Evolutionary conservation across 2,113 vertebrate genomes (phyloP).

Genomic region (Festucalex cinctus): DNA sequence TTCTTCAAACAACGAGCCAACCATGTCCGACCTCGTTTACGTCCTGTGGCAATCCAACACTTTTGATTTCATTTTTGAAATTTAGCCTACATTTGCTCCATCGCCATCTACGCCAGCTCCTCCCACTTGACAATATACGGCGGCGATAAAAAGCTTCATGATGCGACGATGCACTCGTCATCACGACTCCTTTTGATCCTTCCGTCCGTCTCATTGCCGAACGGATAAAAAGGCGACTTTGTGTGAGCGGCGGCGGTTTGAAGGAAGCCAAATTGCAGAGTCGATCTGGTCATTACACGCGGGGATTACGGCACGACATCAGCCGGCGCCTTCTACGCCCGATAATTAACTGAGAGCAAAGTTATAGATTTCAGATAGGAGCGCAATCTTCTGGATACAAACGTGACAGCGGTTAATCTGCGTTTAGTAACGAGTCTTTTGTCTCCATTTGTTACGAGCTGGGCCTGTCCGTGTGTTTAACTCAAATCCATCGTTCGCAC

Average conservation of each 20-base stretch:
- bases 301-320: slow-evolving; percentile 43
- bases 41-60: too few species aligned
- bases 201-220: slow-evolving; percentile 14
- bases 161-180: slow-evolving; percentile 7
- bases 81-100: background rate
- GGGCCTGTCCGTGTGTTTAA: background rate
- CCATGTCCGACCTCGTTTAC: too few species aligned
- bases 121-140: background rate
- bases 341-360: slow-evolving; percentile 43
- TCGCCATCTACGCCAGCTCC: background rate
- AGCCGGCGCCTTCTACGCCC: slow-evolving; percentile 19
- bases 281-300: slow-evolving; percentile 52
- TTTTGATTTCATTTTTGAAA: too few species aligned
- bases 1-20: background rate
- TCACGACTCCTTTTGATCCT: slow-evolving; percentile 11
- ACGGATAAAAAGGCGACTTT: slow-evolving; percentile 37
- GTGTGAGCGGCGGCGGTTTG: slow-evolving; percentile 28
- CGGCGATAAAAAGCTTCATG: slow-evolving; percentile 26
- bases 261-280: slow-evolving; percentile 43
- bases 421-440: slow-evolving; percentile 7
- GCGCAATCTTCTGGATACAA: slow-evolving; percentile 1
- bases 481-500: background rate
- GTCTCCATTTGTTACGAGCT: background rate
- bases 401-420: slow-evolving; percentile 19
- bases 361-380: slow-evolving; percentile 41